Base-by-base conservation (phyloP, 2,797 vertebrate genomes). In the Gymnothorax javanicus region DNA sequence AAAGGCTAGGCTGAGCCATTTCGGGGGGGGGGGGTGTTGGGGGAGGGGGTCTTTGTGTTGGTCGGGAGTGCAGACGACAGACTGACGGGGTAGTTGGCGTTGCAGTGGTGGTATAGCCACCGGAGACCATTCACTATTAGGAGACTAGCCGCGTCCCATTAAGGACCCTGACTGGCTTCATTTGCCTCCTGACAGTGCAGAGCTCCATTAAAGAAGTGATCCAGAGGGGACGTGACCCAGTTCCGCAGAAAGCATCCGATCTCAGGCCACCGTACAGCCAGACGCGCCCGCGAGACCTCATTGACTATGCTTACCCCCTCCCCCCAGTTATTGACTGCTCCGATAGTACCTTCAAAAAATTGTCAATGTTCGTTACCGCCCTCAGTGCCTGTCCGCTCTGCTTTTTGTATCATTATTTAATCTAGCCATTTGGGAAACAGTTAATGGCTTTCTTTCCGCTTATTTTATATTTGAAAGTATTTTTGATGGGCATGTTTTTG, bases 191-290 rank as follows among this genome's bases (percentile, higher is more conserved):
- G 62, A 59, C 84, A 85, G 13, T 62, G 23, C 60, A 87, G 84
- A 67, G 0, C 69, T 23, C 90, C 88, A 91, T 69, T 0, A 52
- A 57, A 84, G 86, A 90, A 90, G 88, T 89, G 86, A n/a, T 87
- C 90, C 82, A 2, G 43, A 86, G 88, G 88, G 4, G 25, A 69
- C 0, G 20, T 91, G 93, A 92, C 91, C 91, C 90, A 93, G 79
- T 91, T 93, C 89, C 84, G 87, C 86, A 58, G 4, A 4, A 57
- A 4, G 13, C 56, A 12, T 23, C 43, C 9, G 67, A 58, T 71
- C 84, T 33, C n/a, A 15, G 52, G 15, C 13, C 64, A 15, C 15
- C 12, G 62, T 43, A 17, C 7, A 71, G 50, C 6, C 64, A 25
- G 50, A 25, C 56, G 23, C 86, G 88, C 83, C 9, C 50, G 17